These are phyloP conservation scores for Gallinago undulata DNA, from an alignment of 2,113 vertebrate species.

Conservation along the genomic window DNA sequence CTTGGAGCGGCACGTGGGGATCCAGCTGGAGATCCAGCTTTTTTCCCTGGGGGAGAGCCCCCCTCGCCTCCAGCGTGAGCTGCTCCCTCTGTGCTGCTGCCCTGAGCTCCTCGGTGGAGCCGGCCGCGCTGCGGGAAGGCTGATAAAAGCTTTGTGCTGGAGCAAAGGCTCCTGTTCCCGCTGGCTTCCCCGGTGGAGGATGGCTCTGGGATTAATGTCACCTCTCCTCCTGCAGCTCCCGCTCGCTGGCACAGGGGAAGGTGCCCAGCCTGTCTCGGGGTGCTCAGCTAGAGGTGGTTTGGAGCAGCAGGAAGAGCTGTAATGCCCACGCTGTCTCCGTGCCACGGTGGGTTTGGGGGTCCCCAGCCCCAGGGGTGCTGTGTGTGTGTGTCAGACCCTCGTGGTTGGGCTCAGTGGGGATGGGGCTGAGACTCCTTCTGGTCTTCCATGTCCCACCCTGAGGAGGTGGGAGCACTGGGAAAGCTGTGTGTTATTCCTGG, in stretches of 20 bases:
- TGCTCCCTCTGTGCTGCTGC: neutral
- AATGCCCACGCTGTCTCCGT: too few species aligned
- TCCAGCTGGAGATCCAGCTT: neutral
- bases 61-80: fast-evolving
- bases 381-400: fast-evolving
- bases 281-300: neutral
- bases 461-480: neutral
- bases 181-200: neutral
- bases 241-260: neutral
- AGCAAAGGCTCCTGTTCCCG: neutral
- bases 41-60: fast-evolving
- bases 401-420: fast-evolving
- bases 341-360: fast-evolving
- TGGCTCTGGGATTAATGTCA: neutral
- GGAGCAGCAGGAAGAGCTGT: neutral
- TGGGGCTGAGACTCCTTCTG: fast-evolving
- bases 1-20: neutral
- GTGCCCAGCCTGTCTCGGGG: neutral
- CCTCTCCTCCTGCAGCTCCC: neutral
- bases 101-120: neutral
- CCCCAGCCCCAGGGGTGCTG: neutral
- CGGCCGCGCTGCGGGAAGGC: fast-evolving
- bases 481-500: neutral
- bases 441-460: fast-evolving
- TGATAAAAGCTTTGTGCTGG: neutral